phyloP scores from a whole-genome alignment of 2,888 invertebrate genomes.

The Scaptomyza flava region DNA sequence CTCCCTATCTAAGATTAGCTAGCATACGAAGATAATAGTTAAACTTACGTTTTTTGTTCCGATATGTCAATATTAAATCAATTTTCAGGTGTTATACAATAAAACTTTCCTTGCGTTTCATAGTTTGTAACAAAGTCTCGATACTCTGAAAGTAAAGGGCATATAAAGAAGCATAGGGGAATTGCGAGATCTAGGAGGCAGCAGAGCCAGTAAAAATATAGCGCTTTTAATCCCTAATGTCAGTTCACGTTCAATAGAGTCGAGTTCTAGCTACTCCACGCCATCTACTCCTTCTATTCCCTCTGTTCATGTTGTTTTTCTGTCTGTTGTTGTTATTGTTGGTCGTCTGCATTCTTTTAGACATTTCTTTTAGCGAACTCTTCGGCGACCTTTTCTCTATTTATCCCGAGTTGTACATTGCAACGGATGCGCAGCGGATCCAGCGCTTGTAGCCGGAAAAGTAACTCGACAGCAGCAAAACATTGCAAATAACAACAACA shows the following conservation, averaged over 20 bases:
- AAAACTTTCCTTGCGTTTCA: no score
- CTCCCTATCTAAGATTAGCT: no score
- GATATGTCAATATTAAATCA: no score
- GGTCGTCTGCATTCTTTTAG: constrained; percentile 41
- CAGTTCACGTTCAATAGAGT: constrained; percentile 77
- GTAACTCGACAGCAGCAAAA: constrained; percentile 59
- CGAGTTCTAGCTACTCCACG: constrained; percentile 35
- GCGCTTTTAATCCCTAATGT: constrained; percentile 76
- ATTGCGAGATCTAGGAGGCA: neutral
- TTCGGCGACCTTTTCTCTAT: constrained; percentile 60
- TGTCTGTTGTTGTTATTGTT: neutral
- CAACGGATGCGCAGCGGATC: constrained; percentile 62
- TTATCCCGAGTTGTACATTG: constrained; percentile 34
- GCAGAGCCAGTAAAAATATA: constrained; percentile 52
- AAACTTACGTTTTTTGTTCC: no score
- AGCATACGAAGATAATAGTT: no score
- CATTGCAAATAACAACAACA: constrained; percentile 32
- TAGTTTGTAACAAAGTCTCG: neutral
- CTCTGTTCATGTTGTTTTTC: neutral
- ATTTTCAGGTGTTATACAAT: no score
- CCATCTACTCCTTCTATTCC: constrained; percentile 15
- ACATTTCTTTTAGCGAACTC: constrained; percentile 53
- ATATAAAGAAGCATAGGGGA: neutral
- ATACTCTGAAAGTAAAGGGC: neutral
- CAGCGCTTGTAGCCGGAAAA: constrained; percentile 65